Base-by-base conservation (phyloP, 2,888 invertebrate genomes). In the Cataglyphis albicans region DNA sequence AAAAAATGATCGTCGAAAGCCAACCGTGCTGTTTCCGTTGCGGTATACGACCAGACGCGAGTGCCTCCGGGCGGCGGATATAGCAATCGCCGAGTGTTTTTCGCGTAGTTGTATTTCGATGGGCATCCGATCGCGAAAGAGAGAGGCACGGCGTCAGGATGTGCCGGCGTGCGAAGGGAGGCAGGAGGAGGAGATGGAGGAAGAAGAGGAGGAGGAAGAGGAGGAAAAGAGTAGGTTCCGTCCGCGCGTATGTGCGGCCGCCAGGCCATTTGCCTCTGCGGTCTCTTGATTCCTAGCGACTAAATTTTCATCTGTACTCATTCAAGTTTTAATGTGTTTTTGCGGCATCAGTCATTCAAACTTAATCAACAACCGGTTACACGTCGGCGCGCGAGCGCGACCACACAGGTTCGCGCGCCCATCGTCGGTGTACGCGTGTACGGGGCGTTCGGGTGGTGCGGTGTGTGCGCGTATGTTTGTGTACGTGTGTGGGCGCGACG, bases 241-340 rank as follows among this genome's bases (percentile, higher is more conserved):
- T 78, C 78, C 86, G 87, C 86, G 88, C 88, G 87, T 88, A 88
- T 87, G 88, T 91, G 92, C 91, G 91, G 92, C 94, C 88, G 90
- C 92, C 91, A 93, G 93, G 91, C 93, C 92, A 93, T 94, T 94
- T 93, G 93, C 93, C 93, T 93, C 91, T 94, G 94, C 93, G 94
- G 94, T 94, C 93, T 91, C 92, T 93, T 93, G 94, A 93, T 94
- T 94, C 92, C 93, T 92, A 89, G 91, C 92, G 92, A 93, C 93
- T 93, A 93, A 94, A 94, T 94, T 94, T 94, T 94, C 94, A 93
- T 94, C 93, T 91, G 93, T 92, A 93, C 93, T 94, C 94, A 93
- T 94, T 93, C 94, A 91, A 93, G 93, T 94, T 94, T 94, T 94
- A 94, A 94, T 94, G 93, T 93, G 94, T 94, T 94, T 94, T 94